Base-by-base conservation (phyloP, 1,140 invertebrate species). In the Pseudomyrmex concolor region DNA sequence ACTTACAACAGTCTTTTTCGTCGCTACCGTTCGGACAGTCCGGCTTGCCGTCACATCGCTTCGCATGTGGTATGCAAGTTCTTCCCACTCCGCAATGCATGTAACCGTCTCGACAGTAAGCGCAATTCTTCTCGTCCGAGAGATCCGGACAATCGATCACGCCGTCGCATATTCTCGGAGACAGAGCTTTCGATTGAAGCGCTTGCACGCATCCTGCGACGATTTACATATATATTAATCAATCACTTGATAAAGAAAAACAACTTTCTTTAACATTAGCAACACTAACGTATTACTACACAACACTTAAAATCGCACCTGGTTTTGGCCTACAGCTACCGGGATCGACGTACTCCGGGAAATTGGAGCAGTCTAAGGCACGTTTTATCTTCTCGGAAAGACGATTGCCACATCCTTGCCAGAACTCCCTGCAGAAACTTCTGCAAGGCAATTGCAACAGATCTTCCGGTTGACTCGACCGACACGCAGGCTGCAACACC, bases 1-100 rank as follows among this genome's bases (percentile, higher is more conserved):
- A 96, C 97, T 96, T 94, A 98, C 97, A 94, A 90, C 98, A 98
- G 88, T 96, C 96, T 90, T 96, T 95, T 92, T 98, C 98, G 86
- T 98, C 98, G 84, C 96, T 97, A 13, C 97, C 97, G 92, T 98
- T 97, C 0, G 97, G 96, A 90, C 98, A 98, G 92, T 98, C 97
- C 0, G 95, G 93, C 64, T 96, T 96, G 55, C 97, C 97, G 91
- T 98, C 97, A 92, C 98, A 98, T 73, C 97, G 95, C 85, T 97
- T 95, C 54, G 95, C 94, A 5, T 94, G 93, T 0, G 96, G 95
- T 84, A 98, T 96, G 91, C 98, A 98, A 12, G 95, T 95, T 72
- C 96, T 94, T 12, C 97, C 96, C 34, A 97, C 94, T 0, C 97
- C 97, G 90, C 97, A 98, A 83, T 97, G 97, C 67, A 98, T 93